Base-by-base conservation (phyloP, 2,888 invertebrate genomes). In the Melieria picta region DNA sequence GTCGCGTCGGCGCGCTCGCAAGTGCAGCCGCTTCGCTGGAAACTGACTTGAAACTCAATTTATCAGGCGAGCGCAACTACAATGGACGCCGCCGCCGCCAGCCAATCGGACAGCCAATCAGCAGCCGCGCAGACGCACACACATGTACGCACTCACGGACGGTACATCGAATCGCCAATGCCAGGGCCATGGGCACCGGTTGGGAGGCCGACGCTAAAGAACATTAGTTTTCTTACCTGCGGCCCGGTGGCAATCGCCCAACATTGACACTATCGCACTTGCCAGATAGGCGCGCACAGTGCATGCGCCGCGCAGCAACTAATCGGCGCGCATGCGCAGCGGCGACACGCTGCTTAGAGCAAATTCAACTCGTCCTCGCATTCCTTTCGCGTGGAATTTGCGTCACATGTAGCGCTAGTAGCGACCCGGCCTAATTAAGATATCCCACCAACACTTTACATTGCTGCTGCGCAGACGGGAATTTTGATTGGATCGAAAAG, bases 151-250 rank as follows among this genome's bases (percentile, higher is more conserved):
- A 55, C 45, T 30, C 10, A 16, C 30, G 30, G 13, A 46, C 11
- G 45, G 10, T 65, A 69, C 72, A 72, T 65, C 61, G 65, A 65
- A 72, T 67, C 55, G 69, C 69, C 60, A 69, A 65, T 68, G 30
- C 30, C 30, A 30, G 30, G 30, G 30, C 30, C 30, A 30, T 30
- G 2, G 30, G 30, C 30, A 30, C 30, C 30, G 30, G 30, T 3
- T 30, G 30, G 30, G 69, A 65, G 11, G 30, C 47, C 65, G 65
- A 72, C 72, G 69, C 72, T 69, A 62, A 56, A 47, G 69, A 69
- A 72, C 72, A 72, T 69, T 47, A 68, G 65, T 72, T 72, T 69
- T 69, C 52, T 72, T 72, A 65, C 72, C 72, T 72, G 72, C 10
- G 10, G 46, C 30, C 16, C 16, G 58, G 5, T 10, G 58, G 13